Conservation (phyloP, 2,888 invertebrate species). For the Choristoneura rosaceana region DNA sequence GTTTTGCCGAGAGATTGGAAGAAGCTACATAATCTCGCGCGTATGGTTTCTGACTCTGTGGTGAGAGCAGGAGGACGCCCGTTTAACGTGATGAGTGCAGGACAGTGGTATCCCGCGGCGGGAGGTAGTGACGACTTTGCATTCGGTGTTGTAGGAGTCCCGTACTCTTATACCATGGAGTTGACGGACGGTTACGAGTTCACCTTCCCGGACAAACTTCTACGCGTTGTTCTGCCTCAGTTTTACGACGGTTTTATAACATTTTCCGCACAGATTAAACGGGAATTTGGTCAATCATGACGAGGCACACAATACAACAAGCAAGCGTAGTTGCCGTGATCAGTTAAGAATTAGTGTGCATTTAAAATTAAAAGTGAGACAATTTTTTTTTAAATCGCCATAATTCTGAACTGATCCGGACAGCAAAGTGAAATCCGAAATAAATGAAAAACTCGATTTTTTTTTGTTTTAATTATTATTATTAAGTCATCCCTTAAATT, state of each 20-base stretch:
- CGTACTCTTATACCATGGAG: slow-evolving; percentile 87
- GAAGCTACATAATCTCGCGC: slow-evolving; percentile 73
- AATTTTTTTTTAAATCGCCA: background rate
- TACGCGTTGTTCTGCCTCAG: slow-evolving; percentile 65
- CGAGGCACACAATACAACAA: background rate
- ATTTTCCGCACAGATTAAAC: slow-evolving; percentile 64
- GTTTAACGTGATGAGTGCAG: slow-evolving; percentile 79
- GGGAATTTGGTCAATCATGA: slow-evolving; percentile 57
- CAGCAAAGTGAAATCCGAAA: background rate
- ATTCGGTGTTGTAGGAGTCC: slow-evolving; percentile 81
- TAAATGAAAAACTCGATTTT: background rate
- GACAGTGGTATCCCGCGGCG: slow-evolving; percentile 86
- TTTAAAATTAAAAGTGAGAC: background rate
- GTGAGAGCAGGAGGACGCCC: slow-evolving; percentile 71
- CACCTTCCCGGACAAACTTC: slow-evolving; percentile 84
- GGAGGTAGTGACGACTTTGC: slow-evolving; percentile 88
- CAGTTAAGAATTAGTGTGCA: background rate
- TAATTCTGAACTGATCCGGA: background rate
- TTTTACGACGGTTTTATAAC: slow-evolving; percentile 73
- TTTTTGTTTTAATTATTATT: background rate
- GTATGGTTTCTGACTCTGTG: slow-evolving; percentile 70
- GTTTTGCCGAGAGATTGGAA: slow-evolving; percentile 78
- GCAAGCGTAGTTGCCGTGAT: background rate
- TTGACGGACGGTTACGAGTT: slow-evolving; percentile 87
- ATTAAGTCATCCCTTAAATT: no score